Base-by-base conservation (phyloP, 2,888 invertebrate genomes). In the Thymelicus acteon region DNA sequence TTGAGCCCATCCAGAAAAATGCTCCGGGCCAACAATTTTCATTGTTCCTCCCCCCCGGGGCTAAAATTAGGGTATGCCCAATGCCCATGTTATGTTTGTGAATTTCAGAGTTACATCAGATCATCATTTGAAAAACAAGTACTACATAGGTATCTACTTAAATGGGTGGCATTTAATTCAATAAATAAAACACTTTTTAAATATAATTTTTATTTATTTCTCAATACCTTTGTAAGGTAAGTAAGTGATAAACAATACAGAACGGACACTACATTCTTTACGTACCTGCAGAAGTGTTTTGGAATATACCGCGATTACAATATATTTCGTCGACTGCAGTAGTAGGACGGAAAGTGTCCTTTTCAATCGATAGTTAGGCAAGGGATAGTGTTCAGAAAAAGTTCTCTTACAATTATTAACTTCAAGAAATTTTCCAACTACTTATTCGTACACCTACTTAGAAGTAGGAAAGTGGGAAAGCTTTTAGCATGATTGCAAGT, bases 211-310 rank as follows among this genome's bases (percentile, higher is more conserved):
- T 91, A 88, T 91, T 90, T 85, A 87, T 88, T 89, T 86, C 81
- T 85, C 83, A 87, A 90, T 88, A 93, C 92, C 92, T 92, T 92
- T 91, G 89, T 81, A 92, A 92, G 91, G 91, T 89, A 87, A 79
- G 80, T 82, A 84, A 84, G 79, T 80, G 83, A 81, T 85, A 85
- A 89, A 88, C 87, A 85, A 86, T 87, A 88, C 84, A 85, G 86
- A 87, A 88, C 82, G 86, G 86, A 86, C 83, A 87, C 89, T 89
- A 90, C 85, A 84, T 86, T 82, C 78, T 82, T 82, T 81, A 79
- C 79, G 82, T 82, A 79, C 79, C 80, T 79, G 82, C 79, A 77
- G 81, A 79, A 78, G 76, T 79, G 77, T 80, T 75, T 73, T 74
- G 74, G 76, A 81, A 77, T 78, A 77, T 79, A 77, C 75, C 75